Evolutionary conservation across 2,113 vertebrate species (phyloP).

Genomic region (Stictonetta naevosa): DNA sequence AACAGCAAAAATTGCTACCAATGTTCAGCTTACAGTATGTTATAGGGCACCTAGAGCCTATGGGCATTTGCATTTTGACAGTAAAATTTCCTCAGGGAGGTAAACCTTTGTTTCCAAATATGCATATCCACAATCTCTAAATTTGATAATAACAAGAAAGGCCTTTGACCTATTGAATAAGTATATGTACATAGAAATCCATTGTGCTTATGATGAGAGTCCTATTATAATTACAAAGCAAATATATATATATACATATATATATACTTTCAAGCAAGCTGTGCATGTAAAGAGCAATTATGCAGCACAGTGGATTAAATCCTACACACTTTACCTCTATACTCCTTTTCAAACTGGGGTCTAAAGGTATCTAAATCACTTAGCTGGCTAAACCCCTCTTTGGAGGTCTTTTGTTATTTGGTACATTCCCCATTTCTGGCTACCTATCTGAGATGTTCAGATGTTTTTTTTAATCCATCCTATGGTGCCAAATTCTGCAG

Average conservation of each 20-base stretch:
- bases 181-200: background rate
- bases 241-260: background rate
- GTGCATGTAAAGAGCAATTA: background rate
- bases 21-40: background rate
- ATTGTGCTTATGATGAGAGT: background rate
- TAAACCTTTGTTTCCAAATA: constrained; percentile 17
- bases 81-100: background rate
- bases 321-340: background rate
- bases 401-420: background rate
- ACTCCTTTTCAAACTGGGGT: background rate
- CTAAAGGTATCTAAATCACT: background rate
- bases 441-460: background rate
- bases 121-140: background rate
- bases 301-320: background rate
- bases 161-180: background rate
- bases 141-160: constrained; percentile 17
- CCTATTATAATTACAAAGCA: background rate
- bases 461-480: background rate
- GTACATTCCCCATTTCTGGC: background rate
- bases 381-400: background rate
- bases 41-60: background rate
- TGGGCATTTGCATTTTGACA: background rate
- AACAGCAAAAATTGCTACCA: background rate
- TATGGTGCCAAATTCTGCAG: background rate
- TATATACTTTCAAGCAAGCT: background rate